Evolutionary conservation across 2,113 vertebrate species (phyloP).

Genomic region (Podocnemis expansa): DNA sequence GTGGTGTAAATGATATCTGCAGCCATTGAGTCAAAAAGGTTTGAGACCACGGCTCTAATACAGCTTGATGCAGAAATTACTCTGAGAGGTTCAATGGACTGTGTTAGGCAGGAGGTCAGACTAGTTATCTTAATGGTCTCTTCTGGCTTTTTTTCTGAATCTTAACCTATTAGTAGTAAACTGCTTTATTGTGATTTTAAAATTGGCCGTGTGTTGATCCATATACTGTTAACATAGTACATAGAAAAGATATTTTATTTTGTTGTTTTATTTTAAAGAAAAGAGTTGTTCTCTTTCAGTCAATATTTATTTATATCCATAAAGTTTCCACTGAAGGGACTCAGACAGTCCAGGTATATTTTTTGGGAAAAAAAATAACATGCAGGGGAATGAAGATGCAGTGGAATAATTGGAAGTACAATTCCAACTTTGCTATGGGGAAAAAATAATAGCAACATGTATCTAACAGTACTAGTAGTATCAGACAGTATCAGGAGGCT

Average conservation of each 20-base stretch:
- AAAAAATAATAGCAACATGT: neutral
- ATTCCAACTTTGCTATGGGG: fast-evolving
- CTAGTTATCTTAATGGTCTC: neutral
- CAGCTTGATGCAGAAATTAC: neutral
- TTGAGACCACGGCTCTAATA: too few relatives aligned
- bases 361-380: neutral
- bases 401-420: neutral
- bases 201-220: neutral
- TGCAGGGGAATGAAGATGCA: neutral
- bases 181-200: neutral
- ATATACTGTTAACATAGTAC: neutral
- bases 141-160: neutral
- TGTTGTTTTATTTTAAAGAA: neutral
- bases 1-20: too few relatives aligned
- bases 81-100: neutral
- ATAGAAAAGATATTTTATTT: neutral
- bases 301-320: too few relatives aligned
- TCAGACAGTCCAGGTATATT: neutral
- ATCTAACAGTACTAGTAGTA: neutral
- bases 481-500: too few relatives aligned
- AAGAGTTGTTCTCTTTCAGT: neutral
- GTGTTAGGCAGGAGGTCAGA: neutral
- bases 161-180: neutral
- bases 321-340: neutral
- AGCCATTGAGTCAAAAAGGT: too few relatives aligned